A percentile compares a stretch with the other conserved stretches of the same genome.
phyloP scores from a whole-genome alignment of 2,888 invertebrate genomes.

The Oligia strigilis region DNA sequence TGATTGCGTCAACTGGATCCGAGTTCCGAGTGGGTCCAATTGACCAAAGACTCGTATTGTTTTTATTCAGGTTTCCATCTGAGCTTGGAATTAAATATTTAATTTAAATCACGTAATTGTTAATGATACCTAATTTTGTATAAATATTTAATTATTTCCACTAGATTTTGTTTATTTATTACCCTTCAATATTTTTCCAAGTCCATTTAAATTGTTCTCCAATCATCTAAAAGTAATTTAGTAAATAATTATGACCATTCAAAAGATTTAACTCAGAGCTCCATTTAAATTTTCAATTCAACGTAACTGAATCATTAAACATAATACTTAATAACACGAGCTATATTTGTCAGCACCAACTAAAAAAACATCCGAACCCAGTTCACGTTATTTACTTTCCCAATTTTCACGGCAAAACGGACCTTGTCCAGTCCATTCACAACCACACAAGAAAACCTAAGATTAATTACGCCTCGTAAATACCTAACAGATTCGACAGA shows the following conservation, averaged over 20 bases:
- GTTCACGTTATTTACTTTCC: constrained; percentile 2
- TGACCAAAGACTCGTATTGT: too few relatives aligned
- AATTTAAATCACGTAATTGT: background rate
- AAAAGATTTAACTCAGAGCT: constrained; percentile 1
- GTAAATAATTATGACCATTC: constrained; percentile 6
- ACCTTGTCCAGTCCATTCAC: constrained; percentile 3
- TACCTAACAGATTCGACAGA: constrained; percentile 2
- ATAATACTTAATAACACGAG: background rate
- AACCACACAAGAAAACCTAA: background rate
- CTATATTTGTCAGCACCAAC: background rate
- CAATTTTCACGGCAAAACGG: background rate
- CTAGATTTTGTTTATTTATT: background rate
- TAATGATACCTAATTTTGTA: background rate
- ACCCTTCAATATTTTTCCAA: background rate
- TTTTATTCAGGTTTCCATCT: background rate
- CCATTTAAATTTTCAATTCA: constrained; percentile 2
- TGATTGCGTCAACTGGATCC: too few relatives aligned
- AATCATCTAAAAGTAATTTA: constrained; percentile 1
- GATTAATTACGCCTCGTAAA: constrained; percentile 22
- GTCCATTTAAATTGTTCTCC: background rate
- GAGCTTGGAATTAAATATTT: background rate
- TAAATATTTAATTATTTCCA: background rate
- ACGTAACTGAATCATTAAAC: constrained; percentile 7
- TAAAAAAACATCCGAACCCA: background rate
- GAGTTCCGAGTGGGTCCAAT: too few relatives aligned